Base-by-base conservation (phyloP, 2,113 vertebrate species). In the Platichthys stellatus region DNA sequence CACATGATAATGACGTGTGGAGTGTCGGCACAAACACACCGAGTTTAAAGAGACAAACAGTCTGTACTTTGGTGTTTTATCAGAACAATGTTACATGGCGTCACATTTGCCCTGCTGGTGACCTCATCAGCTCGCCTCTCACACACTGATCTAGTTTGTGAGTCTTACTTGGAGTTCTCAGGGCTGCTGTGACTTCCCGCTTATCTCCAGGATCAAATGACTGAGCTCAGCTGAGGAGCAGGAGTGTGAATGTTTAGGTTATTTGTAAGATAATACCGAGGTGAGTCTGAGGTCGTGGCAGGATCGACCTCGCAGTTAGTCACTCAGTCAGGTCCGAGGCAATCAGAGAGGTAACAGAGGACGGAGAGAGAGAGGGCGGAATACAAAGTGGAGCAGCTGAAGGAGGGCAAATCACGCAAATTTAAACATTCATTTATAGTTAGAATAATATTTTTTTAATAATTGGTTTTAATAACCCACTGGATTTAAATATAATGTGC, bases 231-330 rank as follows among this genome's bases (percentile, higher is more conserved):
- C 45, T 13, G 67, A 59, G 6, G 68, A 47, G 56, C 12, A 26
- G 77, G 66, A 40, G 66, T 13, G 51, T 23, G n/a, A 60, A 70
- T 63, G 68, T 66, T 74, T 54, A 63, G 73, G 47, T 80, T 62
- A 58, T 80, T 69, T 26, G 67, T 80, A 64, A 72, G 86, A 82
- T 73, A 85, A 71, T 23, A 47, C 69, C 3, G 43, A 84, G 88
- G 80, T 74, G 58, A 78, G 58, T 68, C 40, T 51, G 65, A 84
- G 86, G 84, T 87, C 81, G 69, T 0, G 13, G n/a, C 18, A 51
- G 63, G 82, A 84, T 62, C 57, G 47, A 43, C 31, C 31, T 31
- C 6, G 31, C 31, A 31, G 31, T 31, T 31, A 31, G 31, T 31
- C 31, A 31, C 5, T 31, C 6, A 31, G 31, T 31, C 31, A 31